Evolutionary conservation across 2,888 invertebrate species (phyloP).

Genomic region (Leucania comma): DNA sequence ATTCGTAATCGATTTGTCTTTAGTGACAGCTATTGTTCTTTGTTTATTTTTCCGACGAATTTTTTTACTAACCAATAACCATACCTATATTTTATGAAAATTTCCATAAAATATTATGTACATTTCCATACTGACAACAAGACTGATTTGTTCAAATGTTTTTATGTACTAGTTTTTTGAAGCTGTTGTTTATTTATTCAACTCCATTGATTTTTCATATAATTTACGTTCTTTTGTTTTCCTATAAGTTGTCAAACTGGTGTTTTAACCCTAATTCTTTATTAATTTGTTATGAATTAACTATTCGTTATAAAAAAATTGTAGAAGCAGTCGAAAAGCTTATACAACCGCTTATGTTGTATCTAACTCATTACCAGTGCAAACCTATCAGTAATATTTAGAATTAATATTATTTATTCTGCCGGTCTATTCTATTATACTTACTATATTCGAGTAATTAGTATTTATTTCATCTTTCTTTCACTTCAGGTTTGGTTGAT

Average conservation of each 20-base stretch:
- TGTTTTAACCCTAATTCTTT: not conserved
- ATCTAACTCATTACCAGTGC: not conserved
- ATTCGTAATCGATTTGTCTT: slow-evolving; percentile 10
- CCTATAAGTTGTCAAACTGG: not conserved
- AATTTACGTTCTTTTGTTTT: not conserved
- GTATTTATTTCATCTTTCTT: not conserved
- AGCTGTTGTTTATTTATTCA: not conserved
- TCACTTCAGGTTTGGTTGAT: not conserved
- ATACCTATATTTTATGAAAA: too few relatives aligned
- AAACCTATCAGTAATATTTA: not conserved
- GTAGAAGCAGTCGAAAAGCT: not conserved
- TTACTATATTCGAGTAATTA: too few relatives aligned
- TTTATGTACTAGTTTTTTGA: not conserved
- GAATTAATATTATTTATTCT: not conserved
- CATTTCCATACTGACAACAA: not conserved
- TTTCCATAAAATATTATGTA: not conserved
- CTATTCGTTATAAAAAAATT: not conserved
- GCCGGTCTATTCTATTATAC: not conserved
- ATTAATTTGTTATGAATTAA: not conserved
- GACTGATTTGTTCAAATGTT: not conserved
- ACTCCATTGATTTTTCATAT: not conserved
- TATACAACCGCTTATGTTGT: not conserved
- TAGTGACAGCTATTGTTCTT: not conserved
- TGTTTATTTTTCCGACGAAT: not conserved
- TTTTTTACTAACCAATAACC: not conserved